phyloP scores from a whole-genome alignment of 1,140 invertebrate genomes.

The Tetraneura akinire region DNA sequence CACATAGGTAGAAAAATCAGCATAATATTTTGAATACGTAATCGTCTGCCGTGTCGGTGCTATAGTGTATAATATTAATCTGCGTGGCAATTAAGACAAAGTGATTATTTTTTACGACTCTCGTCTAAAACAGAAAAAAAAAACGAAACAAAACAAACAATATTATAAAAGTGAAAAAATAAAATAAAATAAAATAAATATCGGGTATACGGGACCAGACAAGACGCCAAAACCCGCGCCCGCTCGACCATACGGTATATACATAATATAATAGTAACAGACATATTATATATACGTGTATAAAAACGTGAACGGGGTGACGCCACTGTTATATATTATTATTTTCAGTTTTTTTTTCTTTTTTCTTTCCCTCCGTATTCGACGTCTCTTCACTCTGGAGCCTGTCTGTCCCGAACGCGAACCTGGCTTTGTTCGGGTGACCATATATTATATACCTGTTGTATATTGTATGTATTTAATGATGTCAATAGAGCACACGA shows the following conservation, averaged over 20 bases:
- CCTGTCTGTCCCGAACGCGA: conserved; percentile 19
- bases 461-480: no score
- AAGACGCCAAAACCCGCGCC: conserved; percentile 22
- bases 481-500: conserved; percentile 30
- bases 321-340: conserved; percentile 16
- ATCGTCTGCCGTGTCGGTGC: background rate
- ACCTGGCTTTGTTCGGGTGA: conserved; percentile 3
- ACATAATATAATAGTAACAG: background rate
- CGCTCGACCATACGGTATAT: background rate
- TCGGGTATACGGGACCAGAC: background rate
- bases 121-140: background rate
- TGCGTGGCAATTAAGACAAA: conserved; percentile 21
- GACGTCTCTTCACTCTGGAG: conserved; percentile 12
- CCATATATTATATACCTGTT: no score
- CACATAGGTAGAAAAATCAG: background rate
- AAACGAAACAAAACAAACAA: background rate
- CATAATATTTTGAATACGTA: conserved; percentile 12
- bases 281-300: no score
- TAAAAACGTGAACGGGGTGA: background rate
- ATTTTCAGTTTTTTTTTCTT: background rate
- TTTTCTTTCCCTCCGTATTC: no score
- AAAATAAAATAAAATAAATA: background rate
- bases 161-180: background rate
- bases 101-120: conserved; percentile 3
- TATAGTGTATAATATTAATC: no score